Base-by-base conservation (phyloP, 1,140 invertebrate genomes). In the Drosophila navojoa region DNA sequence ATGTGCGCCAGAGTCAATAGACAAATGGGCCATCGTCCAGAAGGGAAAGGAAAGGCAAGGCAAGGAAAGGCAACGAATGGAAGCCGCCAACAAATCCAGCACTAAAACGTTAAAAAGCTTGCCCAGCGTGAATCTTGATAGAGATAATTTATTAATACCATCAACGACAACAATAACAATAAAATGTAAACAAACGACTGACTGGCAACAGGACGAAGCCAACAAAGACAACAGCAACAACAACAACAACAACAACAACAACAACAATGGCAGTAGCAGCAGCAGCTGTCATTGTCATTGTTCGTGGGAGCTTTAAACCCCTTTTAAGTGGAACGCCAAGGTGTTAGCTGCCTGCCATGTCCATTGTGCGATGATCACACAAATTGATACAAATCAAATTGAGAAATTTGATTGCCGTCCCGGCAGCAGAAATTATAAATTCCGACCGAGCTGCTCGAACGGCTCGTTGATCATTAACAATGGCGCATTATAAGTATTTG, bases 111-210 rank as follows among this genome's bases (percentile, higher is more conserved):
- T 78, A 71, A 57, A 64, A 63, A 72, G 67, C 79, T 76, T 35
- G 58, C 52, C 61, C 70, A 69, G 59, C 64, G 47, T 66, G 79
- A 84, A 89, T 89, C 84, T 89, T 89, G 84, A 89, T 89, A 89
- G 81, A 86, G 79, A 72, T 79, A 89, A 89, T 89, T 89, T 89
- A 89, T 89, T 89, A 89, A 89, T 89, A 86, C 84, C 84, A 89
- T 89, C 84, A 84, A 80, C 68, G 84, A 82, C 84, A 89, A 89
- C 84, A 89, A 87, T 89, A 87, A 82, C 82, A 87, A 87, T 87
- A 87, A 87, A 87, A 89, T 87, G 84, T 89, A 82, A 82, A 87
- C 84, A 87, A 87, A 87, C 78, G 84, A 89, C 79, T 75, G 76
- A 79, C 76, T 62, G 59, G 60, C 44, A 63, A 59, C 13, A 50